Evolutionary conservation across 2,888 invertebrate species (phyloP), one percentile per base, ranked within the genome.

Genomic region (Enchytraeus crypticus): DNA sequence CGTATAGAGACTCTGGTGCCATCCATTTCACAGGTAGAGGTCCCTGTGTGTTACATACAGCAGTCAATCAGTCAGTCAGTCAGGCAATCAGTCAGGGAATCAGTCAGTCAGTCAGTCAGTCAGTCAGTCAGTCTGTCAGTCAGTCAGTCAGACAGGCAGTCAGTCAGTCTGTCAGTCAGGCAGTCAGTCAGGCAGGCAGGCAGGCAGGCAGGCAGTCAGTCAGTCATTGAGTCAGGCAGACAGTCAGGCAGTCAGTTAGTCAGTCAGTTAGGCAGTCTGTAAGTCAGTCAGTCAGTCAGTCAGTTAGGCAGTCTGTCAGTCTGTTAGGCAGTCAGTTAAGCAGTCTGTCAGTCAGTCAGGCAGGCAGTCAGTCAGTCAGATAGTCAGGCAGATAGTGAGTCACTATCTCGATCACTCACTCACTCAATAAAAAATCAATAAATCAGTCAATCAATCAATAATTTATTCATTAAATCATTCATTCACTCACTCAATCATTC

Each of bases 1-100:
- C 73, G 59, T 74, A 77, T 26, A 77, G 64, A 5, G 75, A 76
- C 62, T 77, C 77, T 2, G 77, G 77, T 0, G 77, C 77, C 71
- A 77, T 71, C 77, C 77, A 77, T 58, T 77, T 77, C 1, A 77
- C 76, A 21, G 77, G 77, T 29, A 77, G 73, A 45, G 76, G 70
- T 8, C 77, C 76, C 75, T 77, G 60, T 3, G 57, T 27, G 46
- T 14, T 38, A 45, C 23, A 26, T 43, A 18, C 18, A 32, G 26
- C 26, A 51, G 27, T 51, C 21, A 14, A 53, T n/a, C 46, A 23
- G n/a, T 27, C 11, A 43, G n/a, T 14, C 11, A 11, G n/a, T 14
- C 11, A 43, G n/a, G 11, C 43, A 43, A 43, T 43, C n/a, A 43
- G n/a, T 43, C n/a, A n/a, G n/a, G n/a, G n/a, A 43, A 14, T 14